Percentiles rank a stretch among this genome's conserved stretches.
phyloP scores from a whole-genome alignment of 2,113 vertebrate genomes.

The Oenanthe oenanthe region DNA sequence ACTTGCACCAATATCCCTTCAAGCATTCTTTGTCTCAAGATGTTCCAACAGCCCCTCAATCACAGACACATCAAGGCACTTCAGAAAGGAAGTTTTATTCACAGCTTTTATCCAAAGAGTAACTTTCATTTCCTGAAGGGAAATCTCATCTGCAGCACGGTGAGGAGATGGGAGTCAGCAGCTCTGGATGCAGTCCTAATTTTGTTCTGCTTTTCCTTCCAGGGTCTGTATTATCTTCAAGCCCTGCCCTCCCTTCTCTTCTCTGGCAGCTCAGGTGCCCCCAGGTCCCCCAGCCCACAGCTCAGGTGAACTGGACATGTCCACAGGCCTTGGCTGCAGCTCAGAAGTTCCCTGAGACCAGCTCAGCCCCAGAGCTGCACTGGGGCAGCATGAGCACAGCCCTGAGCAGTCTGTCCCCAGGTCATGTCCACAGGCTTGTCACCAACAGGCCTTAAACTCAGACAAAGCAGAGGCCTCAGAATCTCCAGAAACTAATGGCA shows the following conservation, averaged over 20 bases:
- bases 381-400: not conserved
- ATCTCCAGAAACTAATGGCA: not conserved
- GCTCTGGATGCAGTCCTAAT: not conserved
- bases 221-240: not conserved
- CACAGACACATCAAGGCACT: not conserved
- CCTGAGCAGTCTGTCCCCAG: not conserved
- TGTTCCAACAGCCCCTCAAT: not conserved
- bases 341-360: not conserved
- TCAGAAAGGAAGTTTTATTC: conserved; percentile 11
- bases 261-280: not conserved
- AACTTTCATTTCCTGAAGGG: not conserved
- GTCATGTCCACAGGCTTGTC: not conserved
- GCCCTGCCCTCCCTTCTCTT: not conserved
- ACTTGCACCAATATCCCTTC: not conserved
- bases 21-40: not conserved
- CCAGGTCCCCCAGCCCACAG: fast-evolving
- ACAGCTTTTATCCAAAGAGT: not conserved
- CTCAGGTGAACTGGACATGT: not conserved
- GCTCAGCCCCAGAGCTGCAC: not conserved
- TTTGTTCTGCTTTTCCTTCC: not conserved
- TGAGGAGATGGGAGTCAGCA: not conserved
- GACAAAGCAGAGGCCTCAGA: not conserved
- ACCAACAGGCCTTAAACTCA: not conserved
- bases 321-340: not conserved
- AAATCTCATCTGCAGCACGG: not conserved